Percentiles rank a stretch among this genome's conserved stretches.
Evolutionary conservation across 2,113 vertebrate species (phyloP).

Genomic region (Pteronura brasiliensis): DNA sequence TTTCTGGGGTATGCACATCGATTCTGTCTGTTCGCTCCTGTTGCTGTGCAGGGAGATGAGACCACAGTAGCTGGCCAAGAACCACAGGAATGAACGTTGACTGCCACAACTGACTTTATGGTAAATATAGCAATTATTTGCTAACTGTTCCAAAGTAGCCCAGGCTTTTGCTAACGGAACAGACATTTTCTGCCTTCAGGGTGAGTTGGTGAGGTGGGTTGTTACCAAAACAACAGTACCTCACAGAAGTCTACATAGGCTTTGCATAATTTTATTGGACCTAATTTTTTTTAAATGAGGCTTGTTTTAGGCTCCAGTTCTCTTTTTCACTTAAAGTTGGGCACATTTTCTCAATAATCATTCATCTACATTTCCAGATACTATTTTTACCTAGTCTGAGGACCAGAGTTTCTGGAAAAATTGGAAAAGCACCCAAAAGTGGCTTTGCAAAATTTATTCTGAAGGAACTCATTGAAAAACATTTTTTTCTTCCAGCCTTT

Average conservation of each 20-base stretch:
- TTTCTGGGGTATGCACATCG: neutral
- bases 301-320: slow-evolving; percentile 31
- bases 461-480: neutral
- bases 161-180: neutral
- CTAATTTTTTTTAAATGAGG: neutral
- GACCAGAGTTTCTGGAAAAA: neutral
- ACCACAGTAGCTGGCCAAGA: no score
- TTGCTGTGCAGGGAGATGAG: neutral
- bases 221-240: neutral
- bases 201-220: neutral
- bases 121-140: neutral
- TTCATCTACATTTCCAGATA: neutral
- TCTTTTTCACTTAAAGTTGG: slow-evolving; percentile 24
- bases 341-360: neutral
- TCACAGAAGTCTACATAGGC: neutral
- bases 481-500: neutral
- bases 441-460: neutral
- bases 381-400: neutral
- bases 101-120: neutral
- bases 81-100: neutral
- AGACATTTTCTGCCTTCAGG: neutral
- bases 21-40: neutral
- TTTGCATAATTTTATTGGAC: slow-evolving; percentile 7
- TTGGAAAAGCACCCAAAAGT: neutral
- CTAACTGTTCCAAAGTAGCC: neutral